These are phyloP conservation scores for Halocaridina rubra DNA, from an alignment of 2,888 invertebrate species.

Conservation along the genomic window DNA sequence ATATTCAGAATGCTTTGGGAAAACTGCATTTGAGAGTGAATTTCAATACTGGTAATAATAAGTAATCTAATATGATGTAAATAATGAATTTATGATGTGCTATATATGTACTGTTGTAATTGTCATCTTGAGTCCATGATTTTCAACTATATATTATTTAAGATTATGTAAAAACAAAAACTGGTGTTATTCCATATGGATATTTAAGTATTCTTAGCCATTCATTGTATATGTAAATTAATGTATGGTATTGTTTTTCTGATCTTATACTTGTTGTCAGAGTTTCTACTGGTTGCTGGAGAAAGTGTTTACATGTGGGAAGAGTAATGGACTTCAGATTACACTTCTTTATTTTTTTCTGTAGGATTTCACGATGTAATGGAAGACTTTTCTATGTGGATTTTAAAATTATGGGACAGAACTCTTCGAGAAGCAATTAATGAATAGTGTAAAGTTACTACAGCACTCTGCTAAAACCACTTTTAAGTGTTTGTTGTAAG, in stretches of 20 bases:
- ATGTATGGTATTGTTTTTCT: conserved; percentile 44
- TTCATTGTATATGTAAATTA: conserved; percentile 45
- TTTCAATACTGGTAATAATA: too few relatives aligned
- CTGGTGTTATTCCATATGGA: conserved; percentile 44
- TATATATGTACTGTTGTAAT: conserved; percentile 39
- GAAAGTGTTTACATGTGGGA: conserved; percentile 25
- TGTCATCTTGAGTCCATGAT: conserved; percentile 36
- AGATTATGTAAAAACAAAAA: conserved; percentile 18
- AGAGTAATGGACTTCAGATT: conserved; percentile 31
- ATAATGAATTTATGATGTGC: conserved; percentile 22
- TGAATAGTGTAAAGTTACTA: too few relatives aligned
- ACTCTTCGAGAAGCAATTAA: too few relatives aligned
- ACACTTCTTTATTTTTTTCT: background rate
- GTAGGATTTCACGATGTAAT: too few relatives aligned
- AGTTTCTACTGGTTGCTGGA: conserved; percentile 45
- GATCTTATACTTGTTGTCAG: conserved; percentile 49
- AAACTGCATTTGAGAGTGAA: too few relatives aligned
- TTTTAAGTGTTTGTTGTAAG: too few relatives aligned
- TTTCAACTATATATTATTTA: conserved; percentile 36
- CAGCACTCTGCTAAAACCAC: too few relatives aligned
- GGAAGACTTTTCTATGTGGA: too few relatives aligned
- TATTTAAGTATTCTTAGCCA: conserved; percentile 38
- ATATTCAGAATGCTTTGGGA: too few relatives aligned
- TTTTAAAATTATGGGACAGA: too few relatives aligned
- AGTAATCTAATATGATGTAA: too few relatives aligned